Evolutionary conservation across 2,888 invertebrate species (phyloP), one percentile per base, ranked within the genome.

Genomic region (Thelaira solivaga): DNA sequence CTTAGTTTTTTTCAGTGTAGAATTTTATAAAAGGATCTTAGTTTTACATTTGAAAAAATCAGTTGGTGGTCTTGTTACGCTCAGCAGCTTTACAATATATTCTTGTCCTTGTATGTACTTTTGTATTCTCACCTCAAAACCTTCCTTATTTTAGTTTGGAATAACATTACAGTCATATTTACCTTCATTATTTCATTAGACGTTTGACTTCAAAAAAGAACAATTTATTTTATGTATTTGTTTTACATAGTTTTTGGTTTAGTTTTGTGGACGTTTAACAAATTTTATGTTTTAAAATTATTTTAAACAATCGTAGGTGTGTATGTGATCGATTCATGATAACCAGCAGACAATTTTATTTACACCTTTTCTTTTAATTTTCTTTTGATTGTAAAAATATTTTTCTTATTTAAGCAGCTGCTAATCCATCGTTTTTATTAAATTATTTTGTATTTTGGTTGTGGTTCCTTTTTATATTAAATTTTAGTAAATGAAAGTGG

Each of bases 161-260:
- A 51, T 36, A 65, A 73, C 47, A 61, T 65, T 71, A n/a, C n/a
- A n/a, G 45, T 74, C 74, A 71, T 71, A 78, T 74, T 78, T 78
- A 78, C 69, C 65, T 71, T 65, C 65, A 71, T 65, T 73, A 31
- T 71, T 62, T 51, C 51, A 41, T 59, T 59, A 39, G 47, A 20
- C 18, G 45, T 22, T 18, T 67, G 34, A 41, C 18, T 31, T 26
- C 10, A 16, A 22, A 24, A 53, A 18, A 41, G 3, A 49, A 36
- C 11, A 39, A 31, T 34, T 41, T 13, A 61, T n/a, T n/a, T n/a
- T n/a, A n/a, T n/a, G n/a, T 67, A 61, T 51, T 61, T 67, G 62
- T 53, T 34, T 71, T 41, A 78, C 74, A 78, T 74, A 78, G 74
- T 74, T 78, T 69, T 11, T 59, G 74, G 78, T 78, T 74, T 71